These are phyloP conservation scores for Petaurus breviceps DNA, from an alignment of 2,113 vertebrate genomes.

Conservation along the genomic window DNA sequence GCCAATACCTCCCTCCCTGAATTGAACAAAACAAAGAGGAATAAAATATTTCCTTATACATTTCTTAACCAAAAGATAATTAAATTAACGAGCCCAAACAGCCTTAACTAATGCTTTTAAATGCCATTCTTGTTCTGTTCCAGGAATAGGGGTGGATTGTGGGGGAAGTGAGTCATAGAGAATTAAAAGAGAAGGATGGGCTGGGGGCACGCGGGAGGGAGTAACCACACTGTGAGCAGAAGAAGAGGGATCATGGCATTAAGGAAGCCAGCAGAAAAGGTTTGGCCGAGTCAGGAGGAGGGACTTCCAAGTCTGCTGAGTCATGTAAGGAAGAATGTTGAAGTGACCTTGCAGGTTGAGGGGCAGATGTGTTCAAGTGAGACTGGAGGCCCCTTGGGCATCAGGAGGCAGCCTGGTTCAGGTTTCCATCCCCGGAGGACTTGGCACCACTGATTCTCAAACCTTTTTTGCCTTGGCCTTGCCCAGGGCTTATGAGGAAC, in stretches of 20 bases:
- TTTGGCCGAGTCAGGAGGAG: constrained; percentile 26
- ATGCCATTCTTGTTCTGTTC: constrained; percentile 51
- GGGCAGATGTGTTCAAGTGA: background rate
- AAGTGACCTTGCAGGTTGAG: background rate
- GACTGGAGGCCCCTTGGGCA: background rate
- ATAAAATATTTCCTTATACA: background rate
- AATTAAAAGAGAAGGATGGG: constrained; percentile 3
- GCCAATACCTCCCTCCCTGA: background rate
- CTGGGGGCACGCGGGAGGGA: constrained; percentile 40
- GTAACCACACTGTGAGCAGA: constrained; percentile 18
- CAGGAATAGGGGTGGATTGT: constrained; percentile 47
- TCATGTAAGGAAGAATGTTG: background rate
- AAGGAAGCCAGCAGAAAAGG: constrained; percentile 32
- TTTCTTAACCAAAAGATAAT: constrained; percentile 28
- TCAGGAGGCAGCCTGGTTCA: background rate
- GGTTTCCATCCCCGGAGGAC: background rate
- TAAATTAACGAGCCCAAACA: constrained; percentile 41
- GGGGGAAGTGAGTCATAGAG: constrained; percentile 55
- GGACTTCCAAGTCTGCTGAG: constrained; percentile 35
- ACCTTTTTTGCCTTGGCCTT: constrained; percentile 12
- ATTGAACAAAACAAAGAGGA: constrained; percentile 14
- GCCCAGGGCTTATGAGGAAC: constrained; percentile 26
- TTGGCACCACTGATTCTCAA: background rate
- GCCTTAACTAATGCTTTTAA: constrained; percentile 47
- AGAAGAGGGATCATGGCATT: constrained; percentile 31